Evolutionary conservation across 2,888 invertebrate species (phyloP), one percentile per base, ranked within the genome.

Genomic region (Perdita meconis): DNA sequence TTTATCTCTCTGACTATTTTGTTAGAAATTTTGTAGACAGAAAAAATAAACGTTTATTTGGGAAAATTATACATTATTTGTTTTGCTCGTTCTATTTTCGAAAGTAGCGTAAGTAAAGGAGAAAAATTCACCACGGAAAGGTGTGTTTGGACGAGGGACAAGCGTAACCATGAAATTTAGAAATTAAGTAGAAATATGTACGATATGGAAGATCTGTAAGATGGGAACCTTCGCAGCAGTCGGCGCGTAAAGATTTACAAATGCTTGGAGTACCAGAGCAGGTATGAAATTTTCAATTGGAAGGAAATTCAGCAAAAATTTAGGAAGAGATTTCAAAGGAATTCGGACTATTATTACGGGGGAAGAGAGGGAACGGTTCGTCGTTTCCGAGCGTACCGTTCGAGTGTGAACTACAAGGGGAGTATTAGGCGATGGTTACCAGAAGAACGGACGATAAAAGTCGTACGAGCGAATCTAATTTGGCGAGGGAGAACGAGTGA

Each of bases 241-340:
- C 40, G 47, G 44, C 30, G 56, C 34, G 60, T 24, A 61, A 61
- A 67, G 67, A 75, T 67, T 76, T 71, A 59, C 36, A 16, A 61
- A 76, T 50, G 42, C 50, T 40, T 1, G 22, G 34, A 13, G 34
- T 6, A 22, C 44, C 1, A 30, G 36, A 12, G 66, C 50, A 61
- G 44, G 66, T 69, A 80, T 77, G 67, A 83, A 82, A 82, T 80
- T 83, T 83, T 80, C 83, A 83, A n/a, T 83, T 67, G 65, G 72
- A 68, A 68, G 81, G 65, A 72, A 74, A 83, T 64, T 75, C 75
- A 51, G 70, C 61, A 61, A 69, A 68, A 81, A 83, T 81, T 71
- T 74, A 69, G 64, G 26, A 71, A 72, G 77, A 65, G 73, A 75
- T 71, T 66, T 71, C 67, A 56, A 61, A 78, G 79, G 59, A 73